A percentile compares a stretch with the other conserved stretches of the same genome.
phyloP scores from a whole-genome alignment of 2,797 vertebrate species.

The Microctenopoma steveboyesi region DNA sequence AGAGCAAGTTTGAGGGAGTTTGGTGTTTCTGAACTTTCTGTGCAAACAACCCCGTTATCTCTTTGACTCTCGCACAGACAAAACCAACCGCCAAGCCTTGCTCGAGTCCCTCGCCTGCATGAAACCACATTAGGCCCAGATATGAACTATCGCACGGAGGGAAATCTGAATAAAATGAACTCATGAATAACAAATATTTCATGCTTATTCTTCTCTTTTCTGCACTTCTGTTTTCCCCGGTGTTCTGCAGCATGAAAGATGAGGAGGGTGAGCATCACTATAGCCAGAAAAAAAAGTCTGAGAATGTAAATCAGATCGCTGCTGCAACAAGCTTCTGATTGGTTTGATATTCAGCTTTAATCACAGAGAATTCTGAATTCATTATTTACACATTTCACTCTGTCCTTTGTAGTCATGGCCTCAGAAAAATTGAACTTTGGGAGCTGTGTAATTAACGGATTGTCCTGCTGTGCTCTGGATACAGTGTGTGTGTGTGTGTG shows the following conservation, averaged over 20 bases:
- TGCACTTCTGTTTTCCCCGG: constrained; percentile 45
- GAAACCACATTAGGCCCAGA: constrained; percentile 35
- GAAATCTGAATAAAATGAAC: constrained; percentile 59
- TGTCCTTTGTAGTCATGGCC: constrained; percentile 62
- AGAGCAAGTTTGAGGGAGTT: constrained; percentile 12
- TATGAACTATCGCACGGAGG: constrained; percentile 53
- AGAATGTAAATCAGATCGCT: constrained; percentile 61
- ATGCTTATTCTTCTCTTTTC: constrained; percentile 28
- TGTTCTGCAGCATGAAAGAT: constrained; percentile 51
- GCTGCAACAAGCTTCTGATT: constrained; percentile 51
- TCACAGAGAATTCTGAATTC: constrained; percentile 61
- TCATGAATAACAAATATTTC: constrained; percentile 61
- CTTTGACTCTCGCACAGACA: constrained; percentile 18
- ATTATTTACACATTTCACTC: constrained; percentile 69
- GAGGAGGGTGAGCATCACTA: constrained; percentile 33
- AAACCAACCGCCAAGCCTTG: constrained; percentile 8
- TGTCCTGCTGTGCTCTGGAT: constrained; percentile 46
- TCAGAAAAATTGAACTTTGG: constrained; percentile 64
- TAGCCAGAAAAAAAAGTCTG: constrained; percentile 16
- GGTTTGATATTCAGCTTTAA: constrained; percentile 73
- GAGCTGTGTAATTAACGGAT: constrained; percentile 60
- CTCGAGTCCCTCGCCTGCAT: constrained; percentile 30
- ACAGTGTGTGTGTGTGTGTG: constrained; percentile 11
- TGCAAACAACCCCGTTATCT: constrained; percentile 34
- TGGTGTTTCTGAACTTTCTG: constrained; percentile 26